phyloP scores from a whole-genome alignment of 2,888 invertebrate species.

The Standfussiana lucernea region DNA sequence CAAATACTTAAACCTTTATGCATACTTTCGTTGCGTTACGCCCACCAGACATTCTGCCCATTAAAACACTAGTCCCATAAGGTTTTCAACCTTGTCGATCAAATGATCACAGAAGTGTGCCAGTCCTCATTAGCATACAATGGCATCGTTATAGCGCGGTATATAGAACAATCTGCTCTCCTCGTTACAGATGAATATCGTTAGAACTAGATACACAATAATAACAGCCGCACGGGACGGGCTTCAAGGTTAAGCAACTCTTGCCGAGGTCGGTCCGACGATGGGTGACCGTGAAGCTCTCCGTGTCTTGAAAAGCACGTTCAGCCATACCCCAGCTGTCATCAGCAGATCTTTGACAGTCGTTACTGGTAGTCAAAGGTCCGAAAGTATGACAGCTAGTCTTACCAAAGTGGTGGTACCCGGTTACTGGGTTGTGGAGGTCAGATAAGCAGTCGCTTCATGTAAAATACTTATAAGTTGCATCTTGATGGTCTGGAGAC shows the following conservation, averaged over 20 bases:
- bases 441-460: neutral
- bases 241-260: neutral
- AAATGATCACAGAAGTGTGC: conserved; percentile 37
- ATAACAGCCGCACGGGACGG: neutral
- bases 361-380: neutral
- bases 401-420: neutral
- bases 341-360: neutral
- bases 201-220: conserved; percentile 34
- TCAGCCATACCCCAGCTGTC: neutral
- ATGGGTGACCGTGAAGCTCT: no score
- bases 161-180: conserved; percentile 35
- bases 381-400: neutral
- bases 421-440: neutral
- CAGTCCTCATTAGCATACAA: conserved; percentile 63
- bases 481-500: neutral
- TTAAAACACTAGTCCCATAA: conserved; percentile 12
- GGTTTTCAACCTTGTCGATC: conserved; percentile 31
- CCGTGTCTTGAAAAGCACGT: neutral
- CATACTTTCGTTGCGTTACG: no score
- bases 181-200: conserved; percentile 16
- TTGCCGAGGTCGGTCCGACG: neutral
- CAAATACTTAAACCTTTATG: no score
- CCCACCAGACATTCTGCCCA: neutral
- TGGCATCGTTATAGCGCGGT: conserved; percentile 34
- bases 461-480: neutral